phyloP scores from a whole-genome alignment of 1,140 invertebrate species.

The Aphaenogaster rudis region DNA sequence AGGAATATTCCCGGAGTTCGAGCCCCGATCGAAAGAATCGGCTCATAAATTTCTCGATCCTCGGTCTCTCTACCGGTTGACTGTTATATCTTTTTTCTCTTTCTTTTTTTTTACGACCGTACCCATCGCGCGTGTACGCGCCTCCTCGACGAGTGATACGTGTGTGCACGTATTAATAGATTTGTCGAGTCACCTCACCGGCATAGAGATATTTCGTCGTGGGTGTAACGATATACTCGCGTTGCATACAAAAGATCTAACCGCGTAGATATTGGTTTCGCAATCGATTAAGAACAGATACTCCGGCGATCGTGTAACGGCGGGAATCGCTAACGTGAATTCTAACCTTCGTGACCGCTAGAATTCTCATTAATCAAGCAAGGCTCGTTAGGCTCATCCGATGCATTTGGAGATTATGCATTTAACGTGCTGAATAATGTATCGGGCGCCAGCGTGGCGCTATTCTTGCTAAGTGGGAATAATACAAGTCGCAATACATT shows the following conservation, averaged over 20 bases:
- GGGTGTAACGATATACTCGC: constrained; percentile 53
- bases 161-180: constrained; percentile 40
- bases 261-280: constrained; percentile 23
- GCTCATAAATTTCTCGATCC: constrained; percentile 14
- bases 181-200: constrained; percentile 36
- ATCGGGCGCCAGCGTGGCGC: not conserved
- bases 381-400: constrained; percentile 28
- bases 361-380: constrained; percentile 43
- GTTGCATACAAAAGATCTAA: constrained; percentile 34
- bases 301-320: not conserved
- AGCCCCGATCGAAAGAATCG: constrained; percentile 26
- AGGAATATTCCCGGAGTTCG: constrained; percentile 21
- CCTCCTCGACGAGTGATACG: constrained; percentile 1
- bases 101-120: not conserved
- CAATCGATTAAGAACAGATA: constrained; percentile 40
- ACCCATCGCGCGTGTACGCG: not conserved
- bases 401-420: constrained; percentile 37
- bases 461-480: constrained; percentile 10
- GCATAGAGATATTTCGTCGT: constrained; percentile 44
- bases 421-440: constrained; percentile 49
- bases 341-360: not conserved
- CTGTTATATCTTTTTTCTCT: not conserved
- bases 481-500: constrained; percentile 3
- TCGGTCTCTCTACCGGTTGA: not conserved
- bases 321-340: constrained; percentile 16